Base-by-base conservation (phyloP, 2,113 vertebrate genomes). In the Sinocyclocheilus maitianheensis region DNA sequence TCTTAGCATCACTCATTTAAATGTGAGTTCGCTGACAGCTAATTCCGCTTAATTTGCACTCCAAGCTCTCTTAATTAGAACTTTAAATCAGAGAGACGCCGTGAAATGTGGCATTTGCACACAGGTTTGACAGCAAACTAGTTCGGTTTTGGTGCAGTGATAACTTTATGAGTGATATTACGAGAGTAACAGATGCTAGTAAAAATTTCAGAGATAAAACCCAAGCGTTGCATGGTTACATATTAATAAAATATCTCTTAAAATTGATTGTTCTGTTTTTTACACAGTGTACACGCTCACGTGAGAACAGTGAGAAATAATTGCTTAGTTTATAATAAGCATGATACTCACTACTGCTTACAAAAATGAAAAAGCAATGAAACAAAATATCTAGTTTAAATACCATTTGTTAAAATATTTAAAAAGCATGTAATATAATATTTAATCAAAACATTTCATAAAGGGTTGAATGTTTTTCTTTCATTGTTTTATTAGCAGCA, bases 1-100 rank as follows among this genome's bases (percentile, higher is more conserved):
- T 88, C 91, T 92, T 92, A 91, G 94, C 98, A 99, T 99, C 96
- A 95, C 90, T 99, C 98, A 98, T 96, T 97, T 98, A 97, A 98
- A 99, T 98, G 97, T 94, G 97, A 96, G 95, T 97, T 71, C 96
- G 96, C 93, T 97, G 98, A 98, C 98, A 99, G 97, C 96, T 98
- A 97, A 97, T 98, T 98, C 96, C 94, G 96, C 96, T 96, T 97
- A 96, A 92, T 97, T 98, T 98, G 97, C 96, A 96, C 94, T 94
- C 92, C 92, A 94, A 71, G 55, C 96, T 96, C 96, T 95, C 96
- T 98, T 99, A 99, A 99, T 99, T 99, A 98, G 95, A 97, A 97
- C 96, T 97, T 97, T 97, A 96, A 96, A 97, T 96, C 95, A 96
- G 93, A 94, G 93, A 91, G 91, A 90, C 90, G 93, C 92, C 90